A percentile compares a stretch with the other conserved stretches of the same genome.
Conservation (phyloP, 37 sponge, comb jelly and placozoan genomes). For the Agelas oroides region DNA sequence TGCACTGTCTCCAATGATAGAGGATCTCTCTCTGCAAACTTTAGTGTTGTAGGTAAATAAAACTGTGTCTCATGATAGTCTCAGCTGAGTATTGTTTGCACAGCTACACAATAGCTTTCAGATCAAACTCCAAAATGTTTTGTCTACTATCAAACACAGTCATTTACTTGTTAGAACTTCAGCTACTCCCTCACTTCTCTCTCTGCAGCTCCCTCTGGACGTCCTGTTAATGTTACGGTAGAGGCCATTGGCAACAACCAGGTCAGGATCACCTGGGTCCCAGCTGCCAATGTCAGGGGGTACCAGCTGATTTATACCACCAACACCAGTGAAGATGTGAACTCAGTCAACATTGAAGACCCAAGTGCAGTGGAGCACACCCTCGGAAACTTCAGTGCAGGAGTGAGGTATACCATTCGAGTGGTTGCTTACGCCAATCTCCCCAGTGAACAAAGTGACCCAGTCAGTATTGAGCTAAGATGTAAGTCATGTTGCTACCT, state of each 20-base stretch:
- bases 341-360: not conserved
- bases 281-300: constrained; percentile 1
- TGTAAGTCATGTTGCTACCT: constrained; percentile 34
- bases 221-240: constrained; percentile 12
- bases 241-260: constrained; percentile 11
- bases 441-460: constrained; percentile 9
- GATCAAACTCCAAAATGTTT: not conserved
- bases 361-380: not conserved
- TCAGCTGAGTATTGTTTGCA: not conserved
- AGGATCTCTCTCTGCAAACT: not conserved
- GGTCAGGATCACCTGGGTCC: constrained; percentile 41
- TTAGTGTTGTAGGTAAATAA: constrained; percentile 22
- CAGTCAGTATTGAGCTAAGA: constrained; percentile 4
- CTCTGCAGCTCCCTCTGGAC: constrained; percentile 7
- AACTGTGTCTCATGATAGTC: too few relatives aligned
- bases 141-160: not conserved
- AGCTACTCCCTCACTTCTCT: too few relatives aligned
- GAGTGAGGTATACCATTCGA: constrained; percentile 19
- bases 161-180: too few relatives aligned
- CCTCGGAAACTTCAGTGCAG: not conserved
- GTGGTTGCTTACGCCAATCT: constrained; percentile 29
- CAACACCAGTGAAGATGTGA: not conserved
- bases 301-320: constrained; percentile 22
- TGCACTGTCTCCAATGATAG: constrained; percentile 25
- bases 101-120: not conserved